Evolutionary conservation across 1,140 invertebrate species (phyloP).

Genomic region (Drosophila burlai): DNA sequence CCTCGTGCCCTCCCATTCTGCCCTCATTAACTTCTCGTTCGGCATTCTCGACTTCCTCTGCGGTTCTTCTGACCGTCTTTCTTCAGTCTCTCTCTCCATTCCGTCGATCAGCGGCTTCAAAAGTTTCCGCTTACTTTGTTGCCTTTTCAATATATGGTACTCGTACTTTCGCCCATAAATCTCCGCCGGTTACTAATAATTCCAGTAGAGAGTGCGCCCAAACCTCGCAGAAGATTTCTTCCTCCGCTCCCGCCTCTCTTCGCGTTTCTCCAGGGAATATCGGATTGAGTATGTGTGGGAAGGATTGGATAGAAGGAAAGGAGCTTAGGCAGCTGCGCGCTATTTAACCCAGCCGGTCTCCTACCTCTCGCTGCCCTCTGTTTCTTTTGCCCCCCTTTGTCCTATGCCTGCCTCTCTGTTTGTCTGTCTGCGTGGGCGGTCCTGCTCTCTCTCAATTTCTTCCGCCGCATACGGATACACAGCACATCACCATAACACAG

Average conservation of each 20-base stretch:
- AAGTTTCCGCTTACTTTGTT: conserved; percentile 42
- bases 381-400: conserved; percentile 6
- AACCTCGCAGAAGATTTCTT: conserved; percentile 9
- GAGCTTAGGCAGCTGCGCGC: conserved; percentile 34
- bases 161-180: conserved; percentile 47
- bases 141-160: conserved; percentile 10
- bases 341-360: conserved; percentile 12
- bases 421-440: conserved; percentile 26
- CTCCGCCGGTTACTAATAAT: conserved; percentile 39
- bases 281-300: conserved; percentile 13
- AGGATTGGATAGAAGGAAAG: conserved; percentile 27
- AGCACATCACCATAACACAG: background rate
- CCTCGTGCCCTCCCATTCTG: conserved; percentile 21
- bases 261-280: conserved; percentile 1
- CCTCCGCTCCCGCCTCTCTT: background rate
- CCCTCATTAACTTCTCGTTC: conserved; percentile 34
- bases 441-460: conserved; percentile 44
- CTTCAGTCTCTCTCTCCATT: background rate
- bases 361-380: background rate
- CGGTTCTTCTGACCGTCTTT: conserved; percentile 11
- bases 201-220: conserved; percentile 13
- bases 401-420: background rate
- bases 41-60: conserved; percentile 38
- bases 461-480: conserved; percentile 18
- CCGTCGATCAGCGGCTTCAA: conserved; percentile 21